Base-by-base conservation (phyloP, 1,140 invertebrate genomes). In the Bombus terrestris region DNA sequence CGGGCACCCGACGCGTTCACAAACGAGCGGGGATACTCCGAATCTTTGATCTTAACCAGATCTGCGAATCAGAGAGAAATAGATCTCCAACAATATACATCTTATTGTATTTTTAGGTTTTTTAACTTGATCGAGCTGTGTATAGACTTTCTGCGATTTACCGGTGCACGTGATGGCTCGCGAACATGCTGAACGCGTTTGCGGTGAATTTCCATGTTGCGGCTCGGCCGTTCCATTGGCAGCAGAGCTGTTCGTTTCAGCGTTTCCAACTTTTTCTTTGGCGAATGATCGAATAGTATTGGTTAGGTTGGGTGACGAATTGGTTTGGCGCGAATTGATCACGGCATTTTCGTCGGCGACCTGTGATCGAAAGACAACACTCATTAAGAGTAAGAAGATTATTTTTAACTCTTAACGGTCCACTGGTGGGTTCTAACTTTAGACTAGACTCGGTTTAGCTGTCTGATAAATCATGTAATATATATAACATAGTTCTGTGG, bases 31-130 rank as follows among this genome's bases (percentile, higher is more conserved):
- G 87, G 74, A 87, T 81, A 69, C 64, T 66, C 72, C n/a, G 83
- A 77, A 89, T 83, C 86, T 83, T 86, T 82, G 82, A 91, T 89
- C 87, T 88, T 91, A 43, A 82, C 79, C 74, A 86, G 82, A 88
- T 92, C 91, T 92, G 73, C 59, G 80, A 53, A 73, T 59, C 75
- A 83, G 72, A 66, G 82, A 35, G 37, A 59, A 82, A 86, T 32
- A 15, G 78, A 78, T 83, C n/a, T 79, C 53, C n/a, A 69, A 82
- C 57, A 82, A 89, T 68, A 80, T 80, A 85, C 83, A 80, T 73
- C 64, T 79, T 72, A 79, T 79, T 78, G 18, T 84, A 79, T 84
- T 84, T 84, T 78, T 84, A 84, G 66, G 41, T 43, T 77, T 62
- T n/a, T 15, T 37, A 43, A 6, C 13, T 57, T 18, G 74, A 28